These are phyloP conservation scores for Pogonophryne albipinna DNA, from an alignment of 2,797 vertebrate species.

Conservation along the genomic window DNA sequence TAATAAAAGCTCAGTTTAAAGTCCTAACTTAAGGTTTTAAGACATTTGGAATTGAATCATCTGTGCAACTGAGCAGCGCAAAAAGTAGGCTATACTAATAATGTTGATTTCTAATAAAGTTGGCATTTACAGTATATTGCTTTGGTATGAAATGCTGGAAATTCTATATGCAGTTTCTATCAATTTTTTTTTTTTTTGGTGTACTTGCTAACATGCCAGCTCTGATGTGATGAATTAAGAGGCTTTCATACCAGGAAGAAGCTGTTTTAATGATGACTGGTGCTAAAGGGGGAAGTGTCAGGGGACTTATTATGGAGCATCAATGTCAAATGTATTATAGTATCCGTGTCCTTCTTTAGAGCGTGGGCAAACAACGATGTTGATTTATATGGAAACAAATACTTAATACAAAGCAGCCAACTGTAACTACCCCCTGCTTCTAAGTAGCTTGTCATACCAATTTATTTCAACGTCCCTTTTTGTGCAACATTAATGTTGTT, in stretches of 20 bases:
- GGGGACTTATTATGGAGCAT: too few species aligned
- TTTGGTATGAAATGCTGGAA: neutral
- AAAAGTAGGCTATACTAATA: neutral
- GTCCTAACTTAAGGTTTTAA: neutral
- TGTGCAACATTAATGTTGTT: constrained; percentile 7
- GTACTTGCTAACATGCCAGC: neutral
- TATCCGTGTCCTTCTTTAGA: too few species aligned
- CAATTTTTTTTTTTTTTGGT: neutral
- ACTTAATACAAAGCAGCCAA: neutral
- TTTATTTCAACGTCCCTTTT: constrained; percentile 5
- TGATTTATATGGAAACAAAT: neutral
- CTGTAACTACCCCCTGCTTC: neutral
- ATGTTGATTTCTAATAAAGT: constrained; percentile 1
- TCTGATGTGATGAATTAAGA: neutral
- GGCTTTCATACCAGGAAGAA: neutral
- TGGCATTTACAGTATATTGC: neutral
- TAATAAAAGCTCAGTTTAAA: neutral
- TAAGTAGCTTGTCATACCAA: neutral
- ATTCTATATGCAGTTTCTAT: neutral
- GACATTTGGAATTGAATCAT: neutral
- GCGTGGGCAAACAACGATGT: neutral
- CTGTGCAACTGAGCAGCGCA: neutral
- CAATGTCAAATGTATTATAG: too few species aligned
- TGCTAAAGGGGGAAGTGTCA: too few species aligned
- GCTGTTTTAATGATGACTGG: neutral